These are phyloP conservation scores for Cotesia vestalis DNA, from an alignment of 1,140 invertebrate species.

Conservation along the genomic window DNA sequence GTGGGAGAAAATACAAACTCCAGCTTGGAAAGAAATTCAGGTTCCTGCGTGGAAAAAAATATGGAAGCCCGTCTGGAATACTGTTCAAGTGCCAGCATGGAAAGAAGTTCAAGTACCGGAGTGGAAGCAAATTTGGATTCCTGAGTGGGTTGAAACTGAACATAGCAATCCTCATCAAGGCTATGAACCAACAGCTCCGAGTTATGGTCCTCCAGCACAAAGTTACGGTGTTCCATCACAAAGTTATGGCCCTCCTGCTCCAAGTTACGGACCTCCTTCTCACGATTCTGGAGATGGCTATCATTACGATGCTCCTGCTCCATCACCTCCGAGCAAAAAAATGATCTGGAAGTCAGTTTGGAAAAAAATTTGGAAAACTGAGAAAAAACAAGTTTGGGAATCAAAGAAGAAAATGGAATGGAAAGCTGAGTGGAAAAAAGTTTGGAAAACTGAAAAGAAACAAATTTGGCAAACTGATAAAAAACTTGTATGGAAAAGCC, in stretches of 20 bases:
- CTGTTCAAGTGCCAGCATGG: conserved; percentile 53
- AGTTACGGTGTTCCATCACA: conserved; percentile 49
- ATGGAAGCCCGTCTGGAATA: conserved; percentile 59
- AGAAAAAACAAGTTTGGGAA: conserved; percentile 71
- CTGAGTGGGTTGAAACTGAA: conserved; percentile 31
- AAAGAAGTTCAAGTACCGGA: conserved; percentile 60
- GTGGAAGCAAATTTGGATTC: conserved; percentile 26
- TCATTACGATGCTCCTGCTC: conserved; percentile 37
- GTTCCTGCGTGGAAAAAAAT: conserved; percentile 66
- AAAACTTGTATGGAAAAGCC: conserved; percentile 78
- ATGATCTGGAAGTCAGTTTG: conserved; percentile 78
- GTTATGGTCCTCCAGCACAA: conserved; percentile 38
- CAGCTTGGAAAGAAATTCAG: conserved; percentile 71
- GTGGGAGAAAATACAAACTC: conserved; percentile 69
- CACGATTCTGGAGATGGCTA: conserved; percentile 41
- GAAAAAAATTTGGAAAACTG: conserved; percentile 76
- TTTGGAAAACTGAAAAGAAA: conserved; percentile 79
- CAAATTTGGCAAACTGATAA: conserved; percentile 80
- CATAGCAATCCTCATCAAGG: conserved; percentile 49
- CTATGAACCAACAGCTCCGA: conserved; percentile 39
- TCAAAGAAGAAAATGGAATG: conserved; percentile 78
- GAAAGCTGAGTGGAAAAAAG: conserved; percentile 79
- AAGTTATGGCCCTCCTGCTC: conserved; percentile 46
- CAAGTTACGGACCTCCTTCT: conserved; percentile 50
- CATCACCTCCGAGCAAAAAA: conserved; percentile 66